Conservation (phyloP, 1,140 invertebrate species). For the Harpegnathos saltator region DNA sequence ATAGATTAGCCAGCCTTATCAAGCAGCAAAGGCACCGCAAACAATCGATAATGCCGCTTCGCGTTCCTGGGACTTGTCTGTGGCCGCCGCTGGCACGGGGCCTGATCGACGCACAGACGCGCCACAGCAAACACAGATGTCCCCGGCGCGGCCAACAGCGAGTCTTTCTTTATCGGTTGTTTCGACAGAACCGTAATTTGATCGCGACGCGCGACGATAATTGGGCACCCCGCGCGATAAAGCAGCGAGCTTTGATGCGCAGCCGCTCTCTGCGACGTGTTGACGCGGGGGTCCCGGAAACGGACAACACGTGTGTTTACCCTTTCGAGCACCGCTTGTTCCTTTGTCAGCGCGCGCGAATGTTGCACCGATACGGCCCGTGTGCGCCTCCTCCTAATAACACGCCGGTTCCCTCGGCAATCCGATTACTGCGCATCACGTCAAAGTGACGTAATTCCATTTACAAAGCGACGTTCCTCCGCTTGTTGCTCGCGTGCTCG, state of each 20-base stretch:
- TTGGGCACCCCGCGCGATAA: slow-evolving; percentile 24
- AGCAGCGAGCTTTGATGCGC: not conserved
- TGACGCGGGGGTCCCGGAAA: slow-evolving; percentile 34
- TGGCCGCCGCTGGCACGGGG: no score
- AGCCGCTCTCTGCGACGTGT: not conserved
- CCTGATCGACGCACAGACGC: not conserved
- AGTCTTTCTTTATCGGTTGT: slow-evolving; percentile 55
- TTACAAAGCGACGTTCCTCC: not conserved
- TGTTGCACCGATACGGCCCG: not conserved
- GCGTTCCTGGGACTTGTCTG: no score
- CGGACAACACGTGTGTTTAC: slow-evolving; percentile 3
- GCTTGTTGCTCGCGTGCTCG: no score
- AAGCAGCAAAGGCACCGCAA: slow-evolving; percentile 45
- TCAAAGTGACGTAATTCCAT: not conserved
- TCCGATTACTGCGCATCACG: slow-evolving; percentile 12
- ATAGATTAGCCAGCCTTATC: slow-evolving; percentile 69
- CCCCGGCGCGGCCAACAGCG: not conserved
- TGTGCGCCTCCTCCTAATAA: slow-evolving; percentile 56
- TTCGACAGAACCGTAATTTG: slow-evolving; percentile 34
- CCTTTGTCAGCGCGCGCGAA: slow-evolving; percentile 24
- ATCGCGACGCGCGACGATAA: not conserved
- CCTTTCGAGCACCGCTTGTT: slow-evolving; percentile 20
- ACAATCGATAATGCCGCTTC: slow-evolving; percentile 72
- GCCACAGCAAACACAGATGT: slow-evolving; percentile 62
- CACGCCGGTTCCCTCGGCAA: not conserved